Base-by-base conservation (phyloP, 1,140 invertebrate genomes). In the Vanessa tameamea region DNA sequence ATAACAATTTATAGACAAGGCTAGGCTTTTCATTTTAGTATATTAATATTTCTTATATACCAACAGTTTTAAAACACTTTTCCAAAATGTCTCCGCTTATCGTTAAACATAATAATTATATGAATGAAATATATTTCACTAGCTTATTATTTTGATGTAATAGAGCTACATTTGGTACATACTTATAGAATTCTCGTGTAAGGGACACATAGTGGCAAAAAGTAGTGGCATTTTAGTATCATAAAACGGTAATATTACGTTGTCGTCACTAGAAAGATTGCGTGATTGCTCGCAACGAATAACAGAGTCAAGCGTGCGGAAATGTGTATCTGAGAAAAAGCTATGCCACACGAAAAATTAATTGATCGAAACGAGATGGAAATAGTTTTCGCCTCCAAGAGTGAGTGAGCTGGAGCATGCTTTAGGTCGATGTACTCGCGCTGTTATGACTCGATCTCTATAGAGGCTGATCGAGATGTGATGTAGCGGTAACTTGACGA, bases 261-360 rank as follows among this genome's bases (percentile, higher is more conserved):
- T 76, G 48, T 26, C 51, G 43, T 64, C 55, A 59, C 50, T 73
- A 71, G 68, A 70, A 79, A 76, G 63, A 43, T 81, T 77, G 78
- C 80, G 75, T 82, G 73, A 76, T 73, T 59, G 47, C 69, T 66
- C 69, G 47, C 65, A 78, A 79, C 75, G 64, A 76, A 78, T 76
- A 79, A 76, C 76, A 75, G 77, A 74, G 67, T 64, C 78, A 76
- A 47, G 72, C 69, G 74, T 71, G 77, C 76, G 78, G 76, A 78
- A 78, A 81, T 79, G 69, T 75, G 72, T 76, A 79, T 79, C 76
- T 76, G 78, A 82, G 76, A 79, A 81, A 78, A 82, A 79, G 78
- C 73, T 75, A 69, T 77, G 69, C 70, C 64, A 72, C 64, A 77
- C 80, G 78, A 82, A 82, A 82, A 82, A 82, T 82, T 79, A 82